phyloP scores from a whole-genome alignment of 2,113 vertebrate species.

The Limanda limanda region DNA sequence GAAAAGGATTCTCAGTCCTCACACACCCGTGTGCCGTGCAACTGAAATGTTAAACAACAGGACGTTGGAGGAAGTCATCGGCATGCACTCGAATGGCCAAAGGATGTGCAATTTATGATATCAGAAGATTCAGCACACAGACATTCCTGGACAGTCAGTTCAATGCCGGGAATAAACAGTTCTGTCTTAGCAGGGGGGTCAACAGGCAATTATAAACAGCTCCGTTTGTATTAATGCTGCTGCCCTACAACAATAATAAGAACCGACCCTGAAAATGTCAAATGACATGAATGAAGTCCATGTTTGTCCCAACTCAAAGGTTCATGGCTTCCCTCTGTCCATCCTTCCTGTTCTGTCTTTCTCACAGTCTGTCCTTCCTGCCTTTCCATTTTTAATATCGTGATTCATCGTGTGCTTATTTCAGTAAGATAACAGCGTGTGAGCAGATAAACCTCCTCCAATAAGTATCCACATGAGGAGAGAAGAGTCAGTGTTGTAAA shows the following conservation, averaged over 20 bases:
- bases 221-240: neutral
- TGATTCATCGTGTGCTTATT: neutral
- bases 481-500: neutral
- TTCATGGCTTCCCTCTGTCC: slow-evolving; percentile 20
- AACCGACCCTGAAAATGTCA: neutral
- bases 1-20: neutral
- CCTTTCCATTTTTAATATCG: neutral
- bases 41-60: neutral
- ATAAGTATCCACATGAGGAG: neutral
- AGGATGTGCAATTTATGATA: neutral
- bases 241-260: neutral
- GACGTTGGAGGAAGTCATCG: neutral
- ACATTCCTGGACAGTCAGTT: neutral
- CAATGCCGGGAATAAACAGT: neutral
- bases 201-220: neutral
- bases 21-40: too few relatives aligned
- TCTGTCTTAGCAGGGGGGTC: too few relatives aligned
- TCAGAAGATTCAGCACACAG: slow-evolving; percentile 1
- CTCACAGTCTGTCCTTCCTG: slow-evolving; percentile 12
- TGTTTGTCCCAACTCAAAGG: neutral
- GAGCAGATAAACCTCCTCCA: neutral
- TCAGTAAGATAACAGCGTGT: neutral
- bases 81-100: neutral
- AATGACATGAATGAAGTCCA: neutral
- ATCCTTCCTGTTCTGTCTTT: slow-evolving; percentile 8